Base-by-base conservation (phyloP, 2,113 vertebrate species). In the Megaptera novaeangliae region DNA sequence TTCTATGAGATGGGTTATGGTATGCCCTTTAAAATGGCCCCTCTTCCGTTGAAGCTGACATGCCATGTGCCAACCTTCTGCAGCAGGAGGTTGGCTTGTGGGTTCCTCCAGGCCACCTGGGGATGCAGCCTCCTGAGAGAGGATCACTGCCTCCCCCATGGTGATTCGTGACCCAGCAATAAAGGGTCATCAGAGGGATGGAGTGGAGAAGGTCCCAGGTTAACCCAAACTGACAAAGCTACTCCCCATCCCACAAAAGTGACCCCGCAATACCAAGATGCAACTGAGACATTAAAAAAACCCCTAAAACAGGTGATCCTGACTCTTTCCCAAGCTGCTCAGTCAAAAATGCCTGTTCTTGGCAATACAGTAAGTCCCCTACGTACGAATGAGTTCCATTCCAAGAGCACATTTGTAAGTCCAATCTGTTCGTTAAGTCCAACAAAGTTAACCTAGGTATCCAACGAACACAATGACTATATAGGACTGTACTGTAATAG, bases 71-170 rank as follows among this genome's bases (percentile, higher is more conserved):
- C 27, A 68, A 8, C 41, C 49, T 46, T 88, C 39, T n/a, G 41
- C n/a, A 81, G 3, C 23, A 49, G 55, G 44, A 11, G 41, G 34
- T n/a, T 49, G 81, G 36, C 8, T 29, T 59, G 17, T 34, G 25
- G 63, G 23, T 80, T 85, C 39, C 21, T 75, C 17, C n/a, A 29
- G 25, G 9, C 5, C 5, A 23, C 75, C 69, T 31, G 21, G 14
- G 3, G 17, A 18, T 69, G 2, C 5, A 52, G 3, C 0, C 1
- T 34, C 68, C 44, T 34, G 25, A 55, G 68, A 66, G 49, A 78
- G n/a, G 41, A 77, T n/a, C 12, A 25, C 34, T 1, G 1, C 39
- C 1, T 29, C 4, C 36, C 15, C 17, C 14, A 5, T 0, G 2
- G 88, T 36, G 52, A 57, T 49, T 49, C 27, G 39, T 66, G 14